Evolutionary conservation across 2,113 vertebrate genomes (phyloP).

Genomic region (Gopherus flavomarginatus): DNA sequence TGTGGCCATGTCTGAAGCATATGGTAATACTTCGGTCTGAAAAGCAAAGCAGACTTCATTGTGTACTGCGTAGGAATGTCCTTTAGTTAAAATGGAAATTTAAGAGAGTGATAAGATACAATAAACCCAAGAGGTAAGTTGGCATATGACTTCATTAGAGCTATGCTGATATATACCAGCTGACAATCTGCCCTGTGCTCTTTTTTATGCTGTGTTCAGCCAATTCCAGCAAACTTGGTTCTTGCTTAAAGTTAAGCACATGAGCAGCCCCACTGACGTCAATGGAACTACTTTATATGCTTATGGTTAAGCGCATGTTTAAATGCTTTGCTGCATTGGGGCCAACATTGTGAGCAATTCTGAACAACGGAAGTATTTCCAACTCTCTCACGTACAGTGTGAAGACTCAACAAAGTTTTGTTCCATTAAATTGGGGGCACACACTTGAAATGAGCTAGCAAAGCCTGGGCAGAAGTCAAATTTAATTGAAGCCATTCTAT

Average conservation of each 20-base stretch:
- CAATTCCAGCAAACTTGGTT: not conserved
- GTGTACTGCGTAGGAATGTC: not conserved
- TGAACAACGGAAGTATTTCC: not conserved
- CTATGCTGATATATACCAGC: not conserved
- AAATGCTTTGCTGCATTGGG: not conserved
- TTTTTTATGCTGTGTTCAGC: not conserved
- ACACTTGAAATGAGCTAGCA: not conserved
- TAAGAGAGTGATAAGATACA: not conserved
- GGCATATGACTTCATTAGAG: not conserved
- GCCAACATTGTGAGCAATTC: not conserved
- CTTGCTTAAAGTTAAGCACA: not conserved
- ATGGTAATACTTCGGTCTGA: not conserved
- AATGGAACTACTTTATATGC: not conserved
- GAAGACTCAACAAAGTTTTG: not conserved
- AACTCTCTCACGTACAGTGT: not conserved
- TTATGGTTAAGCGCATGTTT: not conserved
- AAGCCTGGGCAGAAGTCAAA: not conserved
- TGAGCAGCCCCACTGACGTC: not conserved
- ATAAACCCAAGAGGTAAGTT: not conserved
- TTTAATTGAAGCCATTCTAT: constrained; percentile 1
- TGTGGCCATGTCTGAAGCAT: constrained; percentile 23
- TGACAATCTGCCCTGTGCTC: not conserved
- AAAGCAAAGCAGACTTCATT: not conserved
- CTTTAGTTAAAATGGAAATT: not conserved
- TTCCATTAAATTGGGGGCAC: not conserved